phyloP scores from a whole-genome alignment of 2,113 vertebrate species.

The Grantiella picta region DNA sequence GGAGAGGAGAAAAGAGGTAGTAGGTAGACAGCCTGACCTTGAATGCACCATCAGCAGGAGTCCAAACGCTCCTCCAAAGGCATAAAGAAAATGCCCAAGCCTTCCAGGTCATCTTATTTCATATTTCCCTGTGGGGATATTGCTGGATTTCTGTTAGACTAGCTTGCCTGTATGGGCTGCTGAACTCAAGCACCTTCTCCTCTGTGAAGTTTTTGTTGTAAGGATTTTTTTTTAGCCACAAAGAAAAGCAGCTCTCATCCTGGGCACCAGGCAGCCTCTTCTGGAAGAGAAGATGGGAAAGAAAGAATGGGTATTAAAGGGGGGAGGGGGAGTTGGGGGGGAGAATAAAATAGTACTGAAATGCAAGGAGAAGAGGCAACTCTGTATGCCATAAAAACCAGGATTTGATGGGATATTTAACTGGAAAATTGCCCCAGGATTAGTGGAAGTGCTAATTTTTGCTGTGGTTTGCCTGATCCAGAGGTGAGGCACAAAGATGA shows the following conservation, averaged over 20 bases:
- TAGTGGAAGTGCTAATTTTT: not conserved
- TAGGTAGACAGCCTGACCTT: constrained; percentile 29
- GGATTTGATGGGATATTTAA: not conserved
- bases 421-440: not conserved
- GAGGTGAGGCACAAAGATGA: not conserved
- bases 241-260: not conserved
- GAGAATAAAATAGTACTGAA: not conserved
- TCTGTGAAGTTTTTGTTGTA: constrained; percentile 25
- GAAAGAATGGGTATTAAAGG: not conserved
- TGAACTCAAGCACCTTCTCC: constrained; percentile 2
- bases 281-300: not conserved
- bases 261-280: not conserved
- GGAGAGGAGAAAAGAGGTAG: constrained; percentile 16
- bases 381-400: not conserved
- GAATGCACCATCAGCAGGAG: constrained; percentile 23
- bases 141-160: not conserved
- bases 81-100: constrained; percentile 15
- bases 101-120: constrained; percentile 16
- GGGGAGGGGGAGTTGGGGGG: fast-evolving
- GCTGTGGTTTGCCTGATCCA: not conserved
- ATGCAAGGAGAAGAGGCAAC: not conserved
- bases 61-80: not conserved
- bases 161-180: not conserved
- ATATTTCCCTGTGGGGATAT: not conserved
- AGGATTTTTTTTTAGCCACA: constrained; percentile 2